A percentile compares a stretch with the other conserved stretches of the same genome.
These are phyloP conservation scores for Turdus rufiventris DNA, from an alignment of 2,113 vertebrate genomes.

Conservation along the genomic window DNA sequence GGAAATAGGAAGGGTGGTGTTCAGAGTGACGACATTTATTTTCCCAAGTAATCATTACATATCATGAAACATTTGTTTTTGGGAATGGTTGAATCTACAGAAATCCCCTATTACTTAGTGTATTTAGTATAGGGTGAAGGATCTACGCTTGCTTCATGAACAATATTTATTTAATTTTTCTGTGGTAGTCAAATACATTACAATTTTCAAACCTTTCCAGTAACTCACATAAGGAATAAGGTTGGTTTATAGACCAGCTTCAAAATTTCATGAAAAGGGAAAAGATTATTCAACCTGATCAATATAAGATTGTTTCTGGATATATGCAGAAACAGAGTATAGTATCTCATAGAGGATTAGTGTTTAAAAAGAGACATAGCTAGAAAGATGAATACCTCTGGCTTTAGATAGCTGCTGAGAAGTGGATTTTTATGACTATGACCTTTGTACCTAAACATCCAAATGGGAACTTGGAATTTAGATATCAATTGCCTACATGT, in stretches of 20 bases:
- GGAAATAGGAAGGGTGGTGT: accelerated
- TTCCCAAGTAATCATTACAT: neutral
- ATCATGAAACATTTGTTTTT: neutral
- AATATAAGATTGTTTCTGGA: neutral
- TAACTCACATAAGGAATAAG: neutral
- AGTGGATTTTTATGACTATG: neutral
- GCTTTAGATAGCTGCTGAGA: neutral
- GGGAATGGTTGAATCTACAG: neutral
- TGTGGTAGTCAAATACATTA: neutral
- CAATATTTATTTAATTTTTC: neutral
- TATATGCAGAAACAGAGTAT: neutral
- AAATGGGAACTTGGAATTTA: neutral
- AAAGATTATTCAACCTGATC: neutral
- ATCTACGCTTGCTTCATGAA: neutral
- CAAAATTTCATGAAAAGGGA: neutral
- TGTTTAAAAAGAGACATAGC: neutral
- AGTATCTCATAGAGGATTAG: neutral
- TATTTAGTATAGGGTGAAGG: neutral
- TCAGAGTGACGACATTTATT: neutral
- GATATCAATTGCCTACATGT: neutral
- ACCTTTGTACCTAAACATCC: neutral
- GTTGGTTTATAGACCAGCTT: neutral
- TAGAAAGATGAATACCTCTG: accelerated
- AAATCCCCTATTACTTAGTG: neutral
- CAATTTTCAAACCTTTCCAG: neutral